Conservation (phyloP, 2,797 vertebrate genomes). For the Anolis apletophallus region DNA sequence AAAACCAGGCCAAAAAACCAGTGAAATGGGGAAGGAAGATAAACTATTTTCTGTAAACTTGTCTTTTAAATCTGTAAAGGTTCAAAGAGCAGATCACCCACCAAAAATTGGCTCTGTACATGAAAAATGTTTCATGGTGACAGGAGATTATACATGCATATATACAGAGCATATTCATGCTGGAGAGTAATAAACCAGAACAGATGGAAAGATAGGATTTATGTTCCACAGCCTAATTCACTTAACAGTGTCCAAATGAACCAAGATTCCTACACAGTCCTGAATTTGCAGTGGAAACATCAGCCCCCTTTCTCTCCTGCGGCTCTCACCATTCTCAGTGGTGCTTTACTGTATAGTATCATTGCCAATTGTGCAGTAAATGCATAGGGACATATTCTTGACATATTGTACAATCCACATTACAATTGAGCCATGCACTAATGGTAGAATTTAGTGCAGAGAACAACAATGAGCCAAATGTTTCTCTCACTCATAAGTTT, state of each 20-base stretch:
- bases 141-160: constrained; percentile 50
- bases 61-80: constrained; percentile 43
- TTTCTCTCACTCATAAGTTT: constrained; percentile 70
- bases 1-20: background rate
- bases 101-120: constrained; percentile 36
- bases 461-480: constrained; percentile 61
- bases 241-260: constrained; percentile 63
- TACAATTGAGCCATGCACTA: constrained; percentile 74
- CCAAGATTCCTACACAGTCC: constrained; percentile 21
- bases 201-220: constrained; percentile 69
- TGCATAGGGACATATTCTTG: constrained; percentile 72
- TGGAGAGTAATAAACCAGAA: constrained; percentile 54
- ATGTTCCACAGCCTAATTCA: constrained; percentile 60
- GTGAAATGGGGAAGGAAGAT: background rate
- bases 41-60: constrained; percentile 7
- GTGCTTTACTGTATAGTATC: constrained; percentile 64
- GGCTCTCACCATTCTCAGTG: constrained; percentile 59
- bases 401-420: constrained; percentile 68
- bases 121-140: constrained; percentile 53
- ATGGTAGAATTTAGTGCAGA: constrained; percentile 57
- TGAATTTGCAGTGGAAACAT: constrained; percentile 64
- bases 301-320: constrained; percentile 44
- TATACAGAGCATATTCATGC: constrained; percentile 38
- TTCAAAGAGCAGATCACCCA: constrained; percentile 49
- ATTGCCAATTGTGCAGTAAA: constrained; percentile 74